These are phyloP conservation scores for Antitype chi DNA, from an alignment of 2,888 invertebrate genomes.

Conservation along the genomic window DNA sequence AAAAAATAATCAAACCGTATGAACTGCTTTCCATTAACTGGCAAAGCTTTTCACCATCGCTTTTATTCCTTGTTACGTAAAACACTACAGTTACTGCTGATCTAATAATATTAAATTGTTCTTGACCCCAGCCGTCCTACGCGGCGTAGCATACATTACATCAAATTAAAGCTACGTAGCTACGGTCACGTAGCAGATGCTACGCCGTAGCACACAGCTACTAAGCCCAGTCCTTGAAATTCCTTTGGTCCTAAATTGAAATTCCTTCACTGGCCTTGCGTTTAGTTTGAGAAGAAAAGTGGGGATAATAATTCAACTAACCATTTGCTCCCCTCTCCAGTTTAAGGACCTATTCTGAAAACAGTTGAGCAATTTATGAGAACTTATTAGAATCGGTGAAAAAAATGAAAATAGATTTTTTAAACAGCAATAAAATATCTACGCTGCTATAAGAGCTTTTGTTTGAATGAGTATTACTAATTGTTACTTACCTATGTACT, in stretches of 20 bases:
- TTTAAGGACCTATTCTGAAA: background rate
- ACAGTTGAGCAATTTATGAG: background rate
- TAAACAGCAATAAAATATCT: background rate
- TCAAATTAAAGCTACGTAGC: conserved; percentile 42
- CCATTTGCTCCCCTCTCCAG: background rate
- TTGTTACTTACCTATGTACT: background rate
- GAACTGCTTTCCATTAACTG: background rate
- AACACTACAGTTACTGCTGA: background rate
- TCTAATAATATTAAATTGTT: background rate
- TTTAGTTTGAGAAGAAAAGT: conserved; percentile 36
- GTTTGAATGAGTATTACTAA: background rate
- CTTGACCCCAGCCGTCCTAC: background rate
- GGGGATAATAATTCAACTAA: conserved; percentile 25
- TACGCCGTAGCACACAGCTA: conserved; percentile 56
- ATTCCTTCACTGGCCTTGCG: conserved; percentile 48
- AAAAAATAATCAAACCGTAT: background rate
- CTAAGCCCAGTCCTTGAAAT: conserved; percentile 45
- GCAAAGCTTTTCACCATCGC: background rate
- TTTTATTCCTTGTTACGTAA: background rate
- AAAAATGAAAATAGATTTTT: background rate
- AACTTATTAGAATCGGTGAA: background rate
- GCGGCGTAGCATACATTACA: conserved; percentile 46
- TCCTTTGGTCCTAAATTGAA: conserved; percentile 57
- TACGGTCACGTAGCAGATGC: conserved; percentile 61
- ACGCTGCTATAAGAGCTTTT: background rate